Evolutionary conservation across 2,888 invertebrate genomes (phyloP).

Genomic region (Xanthostigma xanthostigma): DNA sequence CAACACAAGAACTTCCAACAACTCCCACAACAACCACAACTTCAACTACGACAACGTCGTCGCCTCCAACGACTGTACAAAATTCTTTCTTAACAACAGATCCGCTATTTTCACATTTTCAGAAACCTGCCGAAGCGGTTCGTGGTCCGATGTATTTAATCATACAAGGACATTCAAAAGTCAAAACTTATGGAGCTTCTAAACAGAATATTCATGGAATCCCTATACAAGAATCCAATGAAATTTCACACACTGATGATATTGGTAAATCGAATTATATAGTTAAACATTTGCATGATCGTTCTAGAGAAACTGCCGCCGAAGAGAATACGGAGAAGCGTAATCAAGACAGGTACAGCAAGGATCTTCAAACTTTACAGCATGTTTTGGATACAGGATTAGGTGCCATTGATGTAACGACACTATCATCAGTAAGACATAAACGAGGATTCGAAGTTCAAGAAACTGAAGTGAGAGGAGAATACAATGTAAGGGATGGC

Average conservation of each 20-base stretch:
- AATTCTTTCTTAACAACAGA: conserved; percentile 40
- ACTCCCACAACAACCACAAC: conserved; percentile 13
- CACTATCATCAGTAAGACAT: conserved; percentile 17
- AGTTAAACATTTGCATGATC: conserved; percentile 39
- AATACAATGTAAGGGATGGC: conserved; percentile 39
- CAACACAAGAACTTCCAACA: no score
- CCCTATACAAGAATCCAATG: conserved; percentile 34
- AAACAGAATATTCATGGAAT: conserved; percentile 28
- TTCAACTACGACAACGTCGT: conserved; percentile 22
- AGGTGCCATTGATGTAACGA: conserved; percentile 25
- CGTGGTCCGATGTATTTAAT: conserved; percentile 56
- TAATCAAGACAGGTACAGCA: conserved; percentile 21
- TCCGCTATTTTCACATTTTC: conserved; percentile 44
- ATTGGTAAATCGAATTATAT: conserved; percentile 21
- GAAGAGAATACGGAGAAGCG: conserved; percentile 21
- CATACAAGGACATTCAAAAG: conserved; percentile 74
- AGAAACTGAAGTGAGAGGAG: conserved; percentile 39
- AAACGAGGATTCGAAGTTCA: conserved; percentile 38
- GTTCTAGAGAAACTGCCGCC: conserved; percentile 18
- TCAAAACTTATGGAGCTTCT: conserved; percentile 64
- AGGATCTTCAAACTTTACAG: conserved; percentile 24
- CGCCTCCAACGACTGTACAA: conserved; percentile 34
- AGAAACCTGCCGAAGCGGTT: conserved; percentile 43
- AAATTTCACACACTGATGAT: conserved; percentile 35
- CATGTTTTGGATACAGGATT: conserved; percentile 26